Evolutionary conservation across 2,113 vertebrate genomes (phyloP).

Genomic region (Callipepla squamata): DNA sequence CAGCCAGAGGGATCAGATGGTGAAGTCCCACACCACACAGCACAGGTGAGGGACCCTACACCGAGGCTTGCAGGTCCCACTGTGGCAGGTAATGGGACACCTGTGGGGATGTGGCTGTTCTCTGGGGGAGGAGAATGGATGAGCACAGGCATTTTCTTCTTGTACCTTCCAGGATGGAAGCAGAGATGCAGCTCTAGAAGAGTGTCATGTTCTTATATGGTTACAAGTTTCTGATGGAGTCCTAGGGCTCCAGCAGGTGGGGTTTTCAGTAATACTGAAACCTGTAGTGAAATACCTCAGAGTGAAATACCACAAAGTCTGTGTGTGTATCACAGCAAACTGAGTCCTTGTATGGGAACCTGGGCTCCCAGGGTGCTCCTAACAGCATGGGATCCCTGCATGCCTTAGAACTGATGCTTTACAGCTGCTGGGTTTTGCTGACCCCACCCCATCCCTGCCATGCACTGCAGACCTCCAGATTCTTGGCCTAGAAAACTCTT

Average conservation of each 20-base stretch:
- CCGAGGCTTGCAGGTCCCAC: background rate
- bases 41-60: too few species aligned
- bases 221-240: background rate
- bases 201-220: background rate
- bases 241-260: background rate
- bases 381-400: too few species aligned
- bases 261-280: background rate
- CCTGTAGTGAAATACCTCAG: background rate
- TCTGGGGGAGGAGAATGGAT: background rate
- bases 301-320: background rate
- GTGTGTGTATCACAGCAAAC: background rate
- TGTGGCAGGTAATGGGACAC: background rate
- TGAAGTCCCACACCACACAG: background rate
- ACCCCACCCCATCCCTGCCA: background rate
- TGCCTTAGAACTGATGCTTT: background rate
- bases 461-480: background rate
- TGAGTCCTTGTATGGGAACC: background rate
- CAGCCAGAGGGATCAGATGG: background rate
- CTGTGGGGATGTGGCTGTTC: background rate
- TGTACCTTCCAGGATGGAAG: background rate
- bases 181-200: background rate
- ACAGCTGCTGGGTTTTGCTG: background rate
- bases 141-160: background rate
- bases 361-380: background rate
- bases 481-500: background rate